Conservation (phyloP, 1,140 invertebrate species). For the Dinoponera quadriceps region DNA sequence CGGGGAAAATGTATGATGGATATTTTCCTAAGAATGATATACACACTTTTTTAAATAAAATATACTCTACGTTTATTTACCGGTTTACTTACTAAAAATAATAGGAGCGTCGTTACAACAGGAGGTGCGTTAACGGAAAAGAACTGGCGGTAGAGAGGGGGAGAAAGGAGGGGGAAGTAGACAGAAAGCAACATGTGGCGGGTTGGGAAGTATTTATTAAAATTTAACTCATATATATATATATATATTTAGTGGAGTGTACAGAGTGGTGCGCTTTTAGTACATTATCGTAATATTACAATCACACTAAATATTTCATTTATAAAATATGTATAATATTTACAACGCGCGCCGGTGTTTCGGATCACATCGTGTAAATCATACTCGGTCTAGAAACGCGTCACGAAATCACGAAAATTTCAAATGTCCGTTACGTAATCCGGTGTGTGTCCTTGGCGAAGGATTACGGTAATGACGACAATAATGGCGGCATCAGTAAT, state of each 20-base stretch:
- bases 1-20: neutral
- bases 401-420: conserved; percentile 51
- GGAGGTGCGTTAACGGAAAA: neutral
- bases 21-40: conserved; percentile 68
- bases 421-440: conserved; percentile 38
- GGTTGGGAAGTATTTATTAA: conserved; percentile 81
- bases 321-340: conserved; percentile 82
- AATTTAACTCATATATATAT: conserved; percentile 78
- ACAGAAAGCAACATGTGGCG: conserved; percentile 25
- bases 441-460: conserved; percentile 35
- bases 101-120: neutral
- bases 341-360: conserved; percentile 75
- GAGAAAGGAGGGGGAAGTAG: no score
- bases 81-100: neutral
- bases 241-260: conserved; percentile 74
- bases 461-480: conserved; percentile 65
- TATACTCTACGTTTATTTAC: conserved; percentile 12
- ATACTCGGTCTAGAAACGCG: conserved; percentile 57
- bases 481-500: conserved; percentile 49
- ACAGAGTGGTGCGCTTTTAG: conserved; percentile 79
- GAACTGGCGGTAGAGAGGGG: no score
- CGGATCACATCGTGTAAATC: conserved; percentile 65
- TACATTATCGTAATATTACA: conserved; percentile 78
- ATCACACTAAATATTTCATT: conserved; percentile 78
- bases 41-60: conserved; percentile 39